phyloP scores from a whole-genome alignment of 2,797 vertebrate species.

The Triplophysa bombifrons region DNA sequence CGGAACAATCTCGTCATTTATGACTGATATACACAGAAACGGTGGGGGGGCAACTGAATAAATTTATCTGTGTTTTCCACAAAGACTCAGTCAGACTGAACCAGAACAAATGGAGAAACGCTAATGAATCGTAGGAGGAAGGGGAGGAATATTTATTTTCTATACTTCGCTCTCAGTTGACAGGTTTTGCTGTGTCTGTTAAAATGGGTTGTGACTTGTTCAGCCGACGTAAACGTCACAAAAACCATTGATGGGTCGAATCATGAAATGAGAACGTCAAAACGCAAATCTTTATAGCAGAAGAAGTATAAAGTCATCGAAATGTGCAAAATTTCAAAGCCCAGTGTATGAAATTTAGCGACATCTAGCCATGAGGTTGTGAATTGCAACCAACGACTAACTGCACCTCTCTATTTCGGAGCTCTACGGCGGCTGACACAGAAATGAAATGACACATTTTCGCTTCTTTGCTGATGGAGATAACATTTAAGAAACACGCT shows the following conservation, averaged over 20 bases:
- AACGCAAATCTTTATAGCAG: neutral
- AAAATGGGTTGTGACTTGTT: conserved; percentile 25
- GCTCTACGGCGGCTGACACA: too few relatives aligned
- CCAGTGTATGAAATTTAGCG: too few relatives aligned
- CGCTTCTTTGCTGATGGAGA: too few relatives aligned
- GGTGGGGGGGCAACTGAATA: conserved; percentile 45
- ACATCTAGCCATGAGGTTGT: too few relatives aligned
- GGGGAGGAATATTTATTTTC: neutral
- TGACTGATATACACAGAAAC: conserved; percentile 33
- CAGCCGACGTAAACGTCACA: neutral
- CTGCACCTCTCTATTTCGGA: too few relatives aligned
- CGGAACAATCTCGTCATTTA: conserved; percentile 26
- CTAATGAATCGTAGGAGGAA: conserved; percentile 50
- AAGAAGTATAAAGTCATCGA: neutral
- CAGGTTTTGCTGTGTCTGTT: conserved; percentile 11
- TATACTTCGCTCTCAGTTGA: neutral
- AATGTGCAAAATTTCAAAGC: neutral
- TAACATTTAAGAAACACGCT: too few relatives aligned
- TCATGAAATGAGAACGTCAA: neutral
- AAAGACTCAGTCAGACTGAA: conserved; percentile 47
- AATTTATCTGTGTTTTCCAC: conserved; percentile 57
- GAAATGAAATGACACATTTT: neutral
- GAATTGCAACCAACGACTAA: too few relatives aligned
- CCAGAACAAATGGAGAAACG: conserved; percentile 36
- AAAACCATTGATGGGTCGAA: neutral